Evolutionary conservation across 2,797 vertebrate species (phyloP).

Genomic region (Gorsachius magnificus): DNA sequence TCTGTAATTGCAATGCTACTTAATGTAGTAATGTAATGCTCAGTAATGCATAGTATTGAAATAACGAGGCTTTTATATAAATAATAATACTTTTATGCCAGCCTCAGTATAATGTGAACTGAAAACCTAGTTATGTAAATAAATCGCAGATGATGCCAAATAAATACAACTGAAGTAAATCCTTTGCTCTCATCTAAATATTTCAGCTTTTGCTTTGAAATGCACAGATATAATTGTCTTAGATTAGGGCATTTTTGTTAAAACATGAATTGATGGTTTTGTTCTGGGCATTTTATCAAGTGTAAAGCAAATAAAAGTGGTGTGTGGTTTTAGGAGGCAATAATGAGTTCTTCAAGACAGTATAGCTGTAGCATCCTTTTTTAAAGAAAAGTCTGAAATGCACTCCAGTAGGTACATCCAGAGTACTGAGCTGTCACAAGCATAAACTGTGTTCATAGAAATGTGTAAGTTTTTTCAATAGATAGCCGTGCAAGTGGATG

Average conservation of each 20-base stretch:
- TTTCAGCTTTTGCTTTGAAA: not conserved
- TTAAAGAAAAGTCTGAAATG: not conserved
- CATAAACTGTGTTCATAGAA: not conserved
- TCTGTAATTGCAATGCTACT: not conserved
- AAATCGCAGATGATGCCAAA: not conserved
- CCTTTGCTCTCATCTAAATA: not conserved
- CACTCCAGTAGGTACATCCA: not conserved
- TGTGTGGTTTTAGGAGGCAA: not conserved
- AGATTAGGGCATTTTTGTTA: not conserved
- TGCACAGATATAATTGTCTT: not conserved
- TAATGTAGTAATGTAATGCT: not conserved
- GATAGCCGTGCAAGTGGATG: not conserved
- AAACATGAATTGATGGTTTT: not conserved
- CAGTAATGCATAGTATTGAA: not conserved
- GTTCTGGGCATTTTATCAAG: not conserved
- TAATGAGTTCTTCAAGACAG: not conserved
- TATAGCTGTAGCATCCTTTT: not conserved
- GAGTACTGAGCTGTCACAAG: not conserved
- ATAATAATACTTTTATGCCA: not conserved
- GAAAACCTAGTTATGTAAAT: not conserved
- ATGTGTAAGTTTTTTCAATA: not conserved
- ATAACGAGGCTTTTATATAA: not conserved
- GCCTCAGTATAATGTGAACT: not conserved
- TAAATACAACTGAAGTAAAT: not conserved
- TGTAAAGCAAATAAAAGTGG: not conserved